Evolutionary conservation across 2,888 invertebrate species (phyloP).

Genomic region (Drosophila cyrtoloma): DNA sequence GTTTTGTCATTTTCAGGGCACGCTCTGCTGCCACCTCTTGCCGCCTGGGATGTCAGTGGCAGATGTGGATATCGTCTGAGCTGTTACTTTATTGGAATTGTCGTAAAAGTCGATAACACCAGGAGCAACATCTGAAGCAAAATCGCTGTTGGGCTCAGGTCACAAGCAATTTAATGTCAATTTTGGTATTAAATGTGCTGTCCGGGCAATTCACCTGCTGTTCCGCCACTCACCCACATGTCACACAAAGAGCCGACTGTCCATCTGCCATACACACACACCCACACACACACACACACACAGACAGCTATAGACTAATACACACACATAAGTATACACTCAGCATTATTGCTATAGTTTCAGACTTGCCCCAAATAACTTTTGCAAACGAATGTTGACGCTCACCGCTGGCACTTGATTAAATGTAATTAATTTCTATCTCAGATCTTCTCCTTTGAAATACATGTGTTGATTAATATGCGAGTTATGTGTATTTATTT

Average conservation of each 20-base stretch:
- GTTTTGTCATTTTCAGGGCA: conserved; percentile 58
- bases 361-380: conserved; percentile 52
- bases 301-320: conserved; percentile 3
- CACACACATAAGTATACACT: conserved; percentile 21
- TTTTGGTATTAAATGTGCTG: conserved; percentile 79
- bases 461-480: conserved; percentile 23
- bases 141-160: conserved; percentile 57
- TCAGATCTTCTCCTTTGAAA: neutral
- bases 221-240: conserved; percentile 44
- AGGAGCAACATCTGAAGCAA: conserved; percentile 27
- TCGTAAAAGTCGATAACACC: conserved; percentile 81
- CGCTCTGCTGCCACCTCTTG: neutral
- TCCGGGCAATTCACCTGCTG: conserved; percentile 72
- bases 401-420: conserved; percentile 63
- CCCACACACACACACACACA: conserved; percentile 7
- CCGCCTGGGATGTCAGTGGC: conserved; percentile 36
- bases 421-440: conserved; percentile 73
- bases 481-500: conserved; percentile 20
- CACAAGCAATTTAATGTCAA: conserved; percentile 82
- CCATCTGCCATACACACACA: conserved; percentile 28
- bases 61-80: conserved; percentile 60
- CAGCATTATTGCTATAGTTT: conserved; percentile 7
- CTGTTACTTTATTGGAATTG: conserved; percentile 78
- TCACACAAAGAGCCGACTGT: conserved; percentile 12
- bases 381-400: conserved; percentile 71